These are phyloP conservation scores for Hystrix brachyura DNA, from an alignment of 2,113 vertebrate genomes.

Conservation along the genomic window DNA sequence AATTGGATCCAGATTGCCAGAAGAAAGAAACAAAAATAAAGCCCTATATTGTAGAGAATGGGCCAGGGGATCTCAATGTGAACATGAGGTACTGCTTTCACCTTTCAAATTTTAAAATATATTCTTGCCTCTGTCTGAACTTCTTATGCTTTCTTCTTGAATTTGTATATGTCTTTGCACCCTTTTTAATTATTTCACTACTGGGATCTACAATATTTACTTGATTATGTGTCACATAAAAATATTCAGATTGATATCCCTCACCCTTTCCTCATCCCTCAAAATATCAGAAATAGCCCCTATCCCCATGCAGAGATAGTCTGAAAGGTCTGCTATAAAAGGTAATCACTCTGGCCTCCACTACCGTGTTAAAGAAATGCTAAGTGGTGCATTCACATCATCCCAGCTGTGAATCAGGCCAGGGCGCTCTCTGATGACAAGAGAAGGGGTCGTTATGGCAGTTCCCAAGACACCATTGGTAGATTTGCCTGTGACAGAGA, in stretches of 20 bases:
- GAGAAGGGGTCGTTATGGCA: background rate
- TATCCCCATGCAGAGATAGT: rapidly evolving
- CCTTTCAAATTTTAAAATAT: background rate
- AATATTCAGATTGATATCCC: background rate
- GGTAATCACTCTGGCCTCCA: rapidly evolving
- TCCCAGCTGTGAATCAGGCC: background rate
- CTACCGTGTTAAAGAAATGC: background rate
- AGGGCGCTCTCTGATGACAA: rapidly evolving
- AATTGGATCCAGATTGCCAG: background rate
- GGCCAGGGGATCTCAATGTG: background rate
- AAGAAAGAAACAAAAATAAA: background rate
- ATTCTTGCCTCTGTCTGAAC: background rate
- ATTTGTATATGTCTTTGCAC: background rate
- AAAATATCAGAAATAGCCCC: background rate
- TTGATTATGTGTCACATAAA: background rate
- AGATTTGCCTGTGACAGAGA: background rate
- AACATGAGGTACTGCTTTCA: background rate
- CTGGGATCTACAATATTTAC: background rate
- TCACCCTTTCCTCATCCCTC: rapidly evolving
- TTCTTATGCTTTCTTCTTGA: background rate
- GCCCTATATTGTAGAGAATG: background rate
- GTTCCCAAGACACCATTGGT: rapidly evolving
- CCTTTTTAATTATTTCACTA: background rate
- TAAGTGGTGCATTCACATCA: background rate
- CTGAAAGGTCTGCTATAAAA: background rate